Evolutionary conservation across 2,888 invertebrate species (phyloP), one percentile per base, ranked within the genome.

Genomic region (Microctonus brassicae): DNA sequence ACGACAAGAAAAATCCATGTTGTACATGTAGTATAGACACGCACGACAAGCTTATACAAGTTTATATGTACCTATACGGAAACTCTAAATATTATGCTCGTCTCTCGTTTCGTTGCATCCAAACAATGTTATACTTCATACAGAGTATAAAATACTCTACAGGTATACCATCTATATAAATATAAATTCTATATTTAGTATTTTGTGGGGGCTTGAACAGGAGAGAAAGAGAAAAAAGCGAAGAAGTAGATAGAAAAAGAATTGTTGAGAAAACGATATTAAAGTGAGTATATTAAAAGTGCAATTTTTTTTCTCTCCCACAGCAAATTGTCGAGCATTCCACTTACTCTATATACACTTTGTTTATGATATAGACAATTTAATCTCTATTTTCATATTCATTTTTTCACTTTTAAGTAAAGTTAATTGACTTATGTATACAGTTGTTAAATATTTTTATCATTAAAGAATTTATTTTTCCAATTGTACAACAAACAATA

Each of bases 61-160:
- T 47, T 7, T 47, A 47, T 47, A 47, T 17, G 17, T 7, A 47
- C 42, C n/a, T n/a, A n/a, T 42, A 42, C 3, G 4, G 7, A 9
- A 47, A 17, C 17, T 47, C 7, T 47, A 17, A 17, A 29, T 29
- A 34, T 17, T 52, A 26, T 33, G 29, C 22, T 52, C 29, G 52
- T 52, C 52, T 47, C 52, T 47, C 63, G 63, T 64, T 64, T 42
- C 63, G 63, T 33, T 52, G 52, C 47, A 17, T 64, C 63, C 42
- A 64, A 64, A 64, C 42, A 42, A 29, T 42, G 52, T 64, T 64
- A 52, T 52, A 47, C 33, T 24, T 52, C 22, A n/a, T 7, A n/a
- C 10, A 17, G 2, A 26, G 47, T 52, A 52, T 42, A 24, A 11
- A 39, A 13, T 17, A 39, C 42, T 20, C 29, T 33, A 47, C 47